Percentiles rank a stretch among this genome's conserved stretches.
These are phyloP conservation scores for Lophura nycthemera DNA, from an alignment of 2,113 vertebrate species.

Conservation along the genomic window DNA sequence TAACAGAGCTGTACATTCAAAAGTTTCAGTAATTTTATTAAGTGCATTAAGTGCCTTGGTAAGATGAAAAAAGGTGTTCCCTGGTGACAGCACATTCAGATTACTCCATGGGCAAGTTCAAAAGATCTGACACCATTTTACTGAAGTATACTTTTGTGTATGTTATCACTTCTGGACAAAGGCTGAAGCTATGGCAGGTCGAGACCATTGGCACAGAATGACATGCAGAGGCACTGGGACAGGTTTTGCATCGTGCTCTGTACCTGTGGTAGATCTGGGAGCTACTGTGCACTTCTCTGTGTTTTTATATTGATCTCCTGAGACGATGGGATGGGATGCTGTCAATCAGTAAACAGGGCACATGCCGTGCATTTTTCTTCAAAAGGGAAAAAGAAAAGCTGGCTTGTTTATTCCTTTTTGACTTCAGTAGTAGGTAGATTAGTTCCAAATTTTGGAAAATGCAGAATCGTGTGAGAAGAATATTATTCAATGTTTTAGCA, in stretches of 20 bases:
- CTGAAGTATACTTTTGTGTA: background rate
- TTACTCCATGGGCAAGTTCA: background rate
- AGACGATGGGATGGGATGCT: background rate
- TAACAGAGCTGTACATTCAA: background rate
- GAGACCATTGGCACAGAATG: background rate
- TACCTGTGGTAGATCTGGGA: background rate
- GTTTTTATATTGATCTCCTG: background rate
- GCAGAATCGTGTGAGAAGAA: background rate
- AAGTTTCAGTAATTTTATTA: constrained; percentile 7
- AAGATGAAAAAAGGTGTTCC: background rate
- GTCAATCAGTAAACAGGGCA: background rate
- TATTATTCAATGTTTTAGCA: constrained; percentile 1
- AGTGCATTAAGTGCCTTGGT: background rate
- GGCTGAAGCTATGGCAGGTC: background rate
- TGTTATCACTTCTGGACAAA: background rate
- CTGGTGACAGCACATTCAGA: background rate
- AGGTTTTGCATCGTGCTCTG: background rate
- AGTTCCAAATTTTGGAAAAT: constrained; percentile 36
- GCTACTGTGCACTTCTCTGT: background rate
- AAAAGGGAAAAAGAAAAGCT: constrained; percentile 20
- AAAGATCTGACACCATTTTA: background rate
- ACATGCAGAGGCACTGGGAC: background rate
- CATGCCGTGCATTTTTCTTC: background rate
- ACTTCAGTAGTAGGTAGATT: background rate
- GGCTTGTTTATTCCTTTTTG: background rate